These are phyloP conservation scores for Drosophila pallidifrons DNA, from an alignment of 1,140 invertebrate genomes.

Conservation along the genomic window DNA sequence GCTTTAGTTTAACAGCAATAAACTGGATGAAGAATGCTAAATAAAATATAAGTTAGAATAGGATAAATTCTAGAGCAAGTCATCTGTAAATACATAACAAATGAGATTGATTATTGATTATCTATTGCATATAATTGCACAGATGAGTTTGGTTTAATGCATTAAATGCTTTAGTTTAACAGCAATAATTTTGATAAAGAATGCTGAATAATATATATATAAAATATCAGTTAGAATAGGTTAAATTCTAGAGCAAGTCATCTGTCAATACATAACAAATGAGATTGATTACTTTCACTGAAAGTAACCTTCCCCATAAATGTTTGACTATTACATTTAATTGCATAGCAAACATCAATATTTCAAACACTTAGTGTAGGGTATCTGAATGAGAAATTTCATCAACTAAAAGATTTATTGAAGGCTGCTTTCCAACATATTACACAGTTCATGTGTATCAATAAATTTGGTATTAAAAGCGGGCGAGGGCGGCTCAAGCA, in stretches of 20 bases:
- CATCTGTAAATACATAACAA: background rate
- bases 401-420: slow-evolving; percentile 26
- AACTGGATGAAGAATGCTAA: no score
- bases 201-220: no score
- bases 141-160: no score
- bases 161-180: no score
- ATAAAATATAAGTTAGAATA: no score
- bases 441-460: slow-evolving; percentile 7
- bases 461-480: slow-evolving; percentile 44
- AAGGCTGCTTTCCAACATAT: slow-evolving; percentile 1
- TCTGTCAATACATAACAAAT: background rate
- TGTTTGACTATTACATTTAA: background rate
- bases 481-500: slow-evolving; percentile 30
- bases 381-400: slow-evolving; percentile 17
- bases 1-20: no score
- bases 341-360: background rate
- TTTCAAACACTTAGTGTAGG: background rate
- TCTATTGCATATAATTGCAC: no score
- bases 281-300: background rate
- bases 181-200: no score
- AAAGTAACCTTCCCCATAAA: background rate
- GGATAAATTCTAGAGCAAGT: no score
- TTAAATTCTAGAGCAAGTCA: no score
- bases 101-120: background rate
- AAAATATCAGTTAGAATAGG: no score